Conservation (phyloP, 2,888 invertebrate species). For the Tineola bisselliella region DNA sequence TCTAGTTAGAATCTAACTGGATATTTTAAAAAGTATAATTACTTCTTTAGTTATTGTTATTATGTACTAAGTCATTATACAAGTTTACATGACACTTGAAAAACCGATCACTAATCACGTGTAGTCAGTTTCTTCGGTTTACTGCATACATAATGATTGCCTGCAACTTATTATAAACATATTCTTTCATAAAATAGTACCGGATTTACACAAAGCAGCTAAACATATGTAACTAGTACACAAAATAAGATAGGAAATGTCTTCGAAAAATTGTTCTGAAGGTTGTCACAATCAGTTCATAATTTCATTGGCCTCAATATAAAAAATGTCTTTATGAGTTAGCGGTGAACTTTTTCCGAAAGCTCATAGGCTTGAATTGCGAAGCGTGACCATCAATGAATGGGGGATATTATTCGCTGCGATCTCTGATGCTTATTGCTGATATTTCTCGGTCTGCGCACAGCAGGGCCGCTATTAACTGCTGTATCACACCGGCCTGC, state of each 20-base stretch:
- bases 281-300: not conserved
- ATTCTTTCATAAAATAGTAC: not conserved
- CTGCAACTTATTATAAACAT: not conserved
- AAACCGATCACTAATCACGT: not conserved
- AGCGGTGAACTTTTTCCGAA: slow-evolving; percentile 11
- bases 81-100: not conserved
- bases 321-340: not conserved
- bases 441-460: slow-evolving; percentile 29
- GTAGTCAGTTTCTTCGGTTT: not conserved
- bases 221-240: too few species aligned
- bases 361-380: not conserved
- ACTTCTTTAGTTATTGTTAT: too few species aligned
- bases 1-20: too few species aligned
- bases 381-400: slow-evolving; percentile 48
- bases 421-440: slow-evolving; percentile 24
- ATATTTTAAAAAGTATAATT: too few species aligned
- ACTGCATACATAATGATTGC: not conserved
- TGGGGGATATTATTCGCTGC: slow-evolving; percentile 24
- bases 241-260: too few species aligned
- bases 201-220: too few species aligned
- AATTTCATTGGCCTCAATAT: not conserved
- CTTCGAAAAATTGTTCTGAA: too few species aligned
- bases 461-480: slow-evolving; percentile 29
- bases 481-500: slow-evolving; percentile 23
- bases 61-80: too few species aligned